These are phyloP conservation scores for Gyrodactylus salaris DNA, from an alignment of 1,140 invertebrate species.

Conservation along the genomic window DNA sequence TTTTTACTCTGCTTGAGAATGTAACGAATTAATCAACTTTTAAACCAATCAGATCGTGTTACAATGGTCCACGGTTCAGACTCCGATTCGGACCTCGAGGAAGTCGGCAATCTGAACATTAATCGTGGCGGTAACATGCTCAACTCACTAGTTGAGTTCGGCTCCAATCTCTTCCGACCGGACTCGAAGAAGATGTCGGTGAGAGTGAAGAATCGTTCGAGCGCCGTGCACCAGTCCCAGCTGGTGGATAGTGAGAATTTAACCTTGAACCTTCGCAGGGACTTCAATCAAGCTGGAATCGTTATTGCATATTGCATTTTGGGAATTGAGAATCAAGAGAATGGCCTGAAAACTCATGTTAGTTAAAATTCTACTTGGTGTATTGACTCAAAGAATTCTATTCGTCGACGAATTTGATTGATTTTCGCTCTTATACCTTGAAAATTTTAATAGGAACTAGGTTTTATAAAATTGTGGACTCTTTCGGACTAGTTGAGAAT, in stretches of 20 bases:
- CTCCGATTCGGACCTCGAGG: neutral
- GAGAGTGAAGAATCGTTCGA: neutral
- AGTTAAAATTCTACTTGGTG: too few species aligned
- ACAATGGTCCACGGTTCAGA: neutral
- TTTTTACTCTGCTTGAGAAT: neutral
- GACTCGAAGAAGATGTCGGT: neutral
- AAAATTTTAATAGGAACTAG: too few species aligned
- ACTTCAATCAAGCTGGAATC: neutral
- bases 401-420: too few species aligned
- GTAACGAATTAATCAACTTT: neutral
- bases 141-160: conserved; percentile 1
- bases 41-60: neutral
- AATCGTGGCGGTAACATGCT: neutral
- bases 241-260: neutral
- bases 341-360: neutral
- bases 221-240: neutral
- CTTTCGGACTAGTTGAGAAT: too few species aligned
- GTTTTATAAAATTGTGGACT: too few species aligned
- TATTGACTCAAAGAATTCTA: too few species aligned
- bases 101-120: neutral
- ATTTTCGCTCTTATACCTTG: too few species aligned
- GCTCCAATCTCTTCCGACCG: conserved; percentile 2
- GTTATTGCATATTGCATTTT: neutral
- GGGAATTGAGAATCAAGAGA: neutral
- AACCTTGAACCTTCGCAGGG: neutral